A percentile compares a stretch with the other conserved stretches of the same genome.
Evolutionary conservation across 2,113 vertebrate species (phyloP).

Genomic region (Thunnus maccoyii): DNA sequence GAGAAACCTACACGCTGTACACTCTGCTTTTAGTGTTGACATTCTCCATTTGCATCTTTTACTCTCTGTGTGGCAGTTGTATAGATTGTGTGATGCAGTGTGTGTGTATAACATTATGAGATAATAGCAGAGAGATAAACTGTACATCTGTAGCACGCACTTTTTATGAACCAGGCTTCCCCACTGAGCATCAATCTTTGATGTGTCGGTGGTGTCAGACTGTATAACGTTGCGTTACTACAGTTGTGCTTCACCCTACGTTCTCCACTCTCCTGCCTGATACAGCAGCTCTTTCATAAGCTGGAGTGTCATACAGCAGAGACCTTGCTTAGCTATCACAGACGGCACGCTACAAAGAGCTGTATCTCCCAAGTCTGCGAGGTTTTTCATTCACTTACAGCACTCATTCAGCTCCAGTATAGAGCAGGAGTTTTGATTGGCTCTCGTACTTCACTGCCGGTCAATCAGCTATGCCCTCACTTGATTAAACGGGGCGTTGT

Average conservation of each 20-base stretch:
- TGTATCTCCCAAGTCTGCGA: background rate
- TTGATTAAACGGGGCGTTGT: background rate
- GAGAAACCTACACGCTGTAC: background rate
- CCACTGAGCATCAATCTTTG: slow-evolving; percentile 1
- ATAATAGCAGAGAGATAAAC: background rate
- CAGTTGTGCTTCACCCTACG: slow-evolving; percentile 8
- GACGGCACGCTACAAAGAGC: background rate
- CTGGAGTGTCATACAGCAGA: background rate
- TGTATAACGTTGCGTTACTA: background rate
- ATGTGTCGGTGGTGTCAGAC: background rate
- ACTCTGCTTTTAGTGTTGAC: background rate
- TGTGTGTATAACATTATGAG: background rate
- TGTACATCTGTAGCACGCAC: slow-evolving; percentile 6
- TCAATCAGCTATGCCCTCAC: background rate
- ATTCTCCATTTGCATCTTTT: slow-evolving; percentile 10
- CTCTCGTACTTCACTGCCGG: background rate
- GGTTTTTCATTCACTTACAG: background rate
- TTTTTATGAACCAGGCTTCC: background rate
- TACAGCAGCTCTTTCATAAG: background rate
- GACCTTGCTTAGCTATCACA: background rate
- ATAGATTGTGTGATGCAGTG: background rate
- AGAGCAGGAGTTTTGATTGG: background rate
- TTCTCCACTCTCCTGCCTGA: background rate
- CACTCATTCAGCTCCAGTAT: background rate
- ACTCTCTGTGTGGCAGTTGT: no score